A percentile compares a stretch with the other conserved stretches of the same genome.
Evolutionary conservation across 1,140 invertebrate species (phyloP).

Genomic region (Phenacoccus solenopsis): DNA sequence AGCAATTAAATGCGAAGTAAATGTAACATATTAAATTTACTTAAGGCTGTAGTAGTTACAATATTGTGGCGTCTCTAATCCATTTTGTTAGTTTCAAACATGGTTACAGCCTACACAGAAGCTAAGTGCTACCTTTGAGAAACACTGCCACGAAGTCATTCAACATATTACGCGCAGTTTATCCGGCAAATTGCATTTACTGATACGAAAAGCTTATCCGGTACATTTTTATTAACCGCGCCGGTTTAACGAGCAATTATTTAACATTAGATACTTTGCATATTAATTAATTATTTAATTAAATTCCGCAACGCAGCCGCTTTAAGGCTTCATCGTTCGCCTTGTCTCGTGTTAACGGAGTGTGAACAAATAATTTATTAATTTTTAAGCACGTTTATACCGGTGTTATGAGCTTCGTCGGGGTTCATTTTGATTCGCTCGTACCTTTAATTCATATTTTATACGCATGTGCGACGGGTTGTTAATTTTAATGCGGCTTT

Average conservation of each 20-base stretch:
- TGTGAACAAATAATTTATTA: conserved; percentile 3
- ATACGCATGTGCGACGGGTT: too few relatives aligned
- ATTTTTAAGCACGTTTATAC: background rate
- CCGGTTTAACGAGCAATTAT: background rate
- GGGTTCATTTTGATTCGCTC: too few relatives aligned
- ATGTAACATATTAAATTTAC: too few relatives aligned
- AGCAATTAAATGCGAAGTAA: too few relatives aligned
- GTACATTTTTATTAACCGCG: background rate
- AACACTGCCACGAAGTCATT: background rate
- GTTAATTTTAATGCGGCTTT: too few relatives aligned
- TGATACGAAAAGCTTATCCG: background rate
- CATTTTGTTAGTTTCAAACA: too few relatives aligned
- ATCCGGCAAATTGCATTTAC: background rate
- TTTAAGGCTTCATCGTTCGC: background rate
- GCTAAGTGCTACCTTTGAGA: background rate
- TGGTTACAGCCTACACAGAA: too few relatives aligned
- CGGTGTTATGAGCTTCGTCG: too few relatives aligned
- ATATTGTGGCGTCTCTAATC: too few relatives aligned
- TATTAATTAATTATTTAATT: conserved; percentile 4
- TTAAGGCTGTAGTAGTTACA: too few relatives aligned
- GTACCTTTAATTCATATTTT: too few relatives aligned
- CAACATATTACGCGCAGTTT: background rate
- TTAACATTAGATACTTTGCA: background rate
- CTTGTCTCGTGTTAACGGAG: background rate
- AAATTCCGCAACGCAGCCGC: background rate